A percentile compares a stretch with the other conserved stretches of the same genome.
phyloP scores from a whole-genome alignment of 2,113 vertebrate genomes.

The Cisticola juncidis region DNA sequence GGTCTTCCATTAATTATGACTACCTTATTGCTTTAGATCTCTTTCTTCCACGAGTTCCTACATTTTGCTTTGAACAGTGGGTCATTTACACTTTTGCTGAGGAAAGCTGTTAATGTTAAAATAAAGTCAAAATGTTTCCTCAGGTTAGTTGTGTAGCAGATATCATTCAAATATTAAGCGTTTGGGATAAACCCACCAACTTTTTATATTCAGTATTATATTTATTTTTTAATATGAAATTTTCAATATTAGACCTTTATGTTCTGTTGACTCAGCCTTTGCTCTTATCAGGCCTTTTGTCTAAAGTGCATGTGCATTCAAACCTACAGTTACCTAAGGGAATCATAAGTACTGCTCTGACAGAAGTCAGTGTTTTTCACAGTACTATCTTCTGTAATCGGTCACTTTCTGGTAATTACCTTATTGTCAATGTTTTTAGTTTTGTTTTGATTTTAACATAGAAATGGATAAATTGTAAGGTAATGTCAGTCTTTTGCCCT shows the following conservation, averaged over 20 bases:
- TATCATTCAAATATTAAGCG: not conserved
- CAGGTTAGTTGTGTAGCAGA: not conserved
- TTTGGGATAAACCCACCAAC: not conserved
- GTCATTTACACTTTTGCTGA: not conserved
- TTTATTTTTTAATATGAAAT: not conserved
- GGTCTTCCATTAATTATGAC: not conserved
- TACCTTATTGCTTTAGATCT: not conserved
- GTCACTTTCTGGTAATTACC: not conserved
- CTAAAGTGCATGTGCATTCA: not conserved
- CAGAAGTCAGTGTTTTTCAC: not conserved
- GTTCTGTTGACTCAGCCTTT: not conserved
- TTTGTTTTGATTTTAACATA: not conserved
- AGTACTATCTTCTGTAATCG: not conserved
- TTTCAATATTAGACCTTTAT: not conserved
- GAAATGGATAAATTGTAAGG: not conserved
- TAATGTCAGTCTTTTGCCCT: not conserved
- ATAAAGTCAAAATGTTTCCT: not conserved
- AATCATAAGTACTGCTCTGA: not conserved
- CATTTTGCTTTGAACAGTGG: not conserved
- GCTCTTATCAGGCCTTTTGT: not conserved
- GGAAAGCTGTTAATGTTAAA: not conserved
- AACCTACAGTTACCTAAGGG: not conserved
- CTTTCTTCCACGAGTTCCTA: not conserved
- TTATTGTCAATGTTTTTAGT: not conserved
- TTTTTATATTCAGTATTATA: not conserved